Percentiles rank a stretch among this genome's conserved stretches.
phyloP scores from a whole-genome alignment of 1,140 invertebrate genomes.

The Rhopalosiphum maidis region DNA sequence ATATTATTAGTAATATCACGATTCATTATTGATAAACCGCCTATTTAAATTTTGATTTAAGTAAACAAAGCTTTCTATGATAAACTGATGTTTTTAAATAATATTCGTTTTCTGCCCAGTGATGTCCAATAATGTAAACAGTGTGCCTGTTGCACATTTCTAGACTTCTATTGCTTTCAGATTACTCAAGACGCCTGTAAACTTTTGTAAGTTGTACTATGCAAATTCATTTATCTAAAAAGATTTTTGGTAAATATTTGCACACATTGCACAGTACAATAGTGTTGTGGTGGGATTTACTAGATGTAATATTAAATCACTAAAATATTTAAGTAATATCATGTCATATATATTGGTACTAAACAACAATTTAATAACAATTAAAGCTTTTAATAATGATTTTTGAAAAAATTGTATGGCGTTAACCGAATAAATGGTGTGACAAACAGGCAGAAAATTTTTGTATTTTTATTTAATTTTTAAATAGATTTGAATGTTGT shows the following conservation, averaged over 20 bases:
- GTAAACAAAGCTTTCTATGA: neutral
- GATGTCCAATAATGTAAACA: neutral
- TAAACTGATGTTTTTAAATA: conserved; percentile 22
- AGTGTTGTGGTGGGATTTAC: conserved; percentile 27
- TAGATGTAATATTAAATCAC: conserved; percentile 30
- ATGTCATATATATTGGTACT: neutral
- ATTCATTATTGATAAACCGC: neutral
- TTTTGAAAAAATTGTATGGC: neutral
- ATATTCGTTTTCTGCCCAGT: conserved; percentile 27
- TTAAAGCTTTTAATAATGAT: neutral
- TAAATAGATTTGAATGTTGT: neutral
- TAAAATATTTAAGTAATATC: neutral
- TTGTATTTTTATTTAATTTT: neutral
- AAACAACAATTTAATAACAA: neutral
- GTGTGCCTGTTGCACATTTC: conserved; percentile 6
- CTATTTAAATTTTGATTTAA: neutral
- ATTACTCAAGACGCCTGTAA: neutral
- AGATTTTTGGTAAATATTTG: conserved; percentile 32
- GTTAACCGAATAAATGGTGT: conserved; percentile 10
- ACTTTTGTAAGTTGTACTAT: conserved; percentile 18
- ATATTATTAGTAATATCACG: no score
- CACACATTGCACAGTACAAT: conserved; percentile 21
- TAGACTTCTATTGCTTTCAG: conserved; percentile 37
- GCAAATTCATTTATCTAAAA: conserved; percentile 15
- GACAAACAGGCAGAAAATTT: neutral